phyloP scores from a whole-genome alignment of 37 sponge, comb jelly and placozoan genomes.

The Theonella swinhoei region DNA sequence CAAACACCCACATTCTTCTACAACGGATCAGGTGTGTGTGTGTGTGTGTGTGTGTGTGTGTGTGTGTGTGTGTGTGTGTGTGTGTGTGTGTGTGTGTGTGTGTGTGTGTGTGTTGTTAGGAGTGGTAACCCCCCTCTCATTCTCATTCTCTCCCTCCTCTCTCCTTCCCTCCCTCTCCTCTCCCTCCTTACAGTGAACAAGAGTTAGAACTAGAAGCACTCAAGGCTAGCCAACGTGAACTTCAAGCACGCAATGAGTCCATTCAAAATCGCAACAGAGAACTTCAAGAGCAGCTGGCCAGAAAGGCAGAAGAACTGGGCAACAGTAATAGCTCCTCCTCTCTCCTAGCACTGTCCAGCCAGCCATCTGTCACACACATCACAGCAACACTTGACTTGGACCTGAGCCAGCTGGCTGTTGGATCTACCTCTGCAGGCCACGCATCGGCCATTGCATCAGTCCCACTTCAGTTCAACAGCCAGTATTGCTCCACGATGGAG shows the following conservation, averaged over 20 bases:
- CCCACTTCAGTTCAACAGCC: slow-evolving; percentile 33
- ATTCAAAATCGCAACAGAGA: background rate
- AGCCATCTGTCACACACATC: background rate
- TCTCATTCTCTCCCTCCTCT: too few relatives aligned
- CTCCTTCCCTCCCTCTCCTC: background rate
- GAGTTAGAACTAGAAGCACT: background rate
- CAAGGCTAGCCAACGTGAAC: slow-evolving; percentile 6
- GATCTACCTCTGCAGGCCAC: background rate
- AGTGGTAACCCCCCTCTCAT: background rate
- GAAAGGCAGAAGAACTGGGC: background rate
- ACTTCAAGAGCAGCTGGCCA: background rate
- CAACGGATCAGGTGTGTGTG: background rate
- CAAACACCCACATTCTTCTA: background rate
- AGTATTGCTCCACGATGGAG: slow-evolving; percentile 35
- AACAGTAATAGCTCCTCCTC: background rate
- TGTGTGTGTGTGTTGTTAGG: background rate
- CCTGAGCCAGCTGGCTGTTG: background rate
- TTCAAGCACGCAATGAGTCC: slow-evolving; percentile 1
- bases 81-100: background rate
- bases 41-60: background rate
- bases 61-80: background rate
- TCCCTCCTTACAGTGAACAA: slow-evolving; percentile 28
- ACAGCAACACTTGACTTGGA: background rate
- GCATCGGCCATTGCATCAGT: slow-evolving; percentile 14
- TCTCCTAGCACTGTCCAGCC: background rate